Evolutionary conservation across 1,140 invertebrate genomes (phyloP).

Genomic region (Macrostomum lignano): DNA sequence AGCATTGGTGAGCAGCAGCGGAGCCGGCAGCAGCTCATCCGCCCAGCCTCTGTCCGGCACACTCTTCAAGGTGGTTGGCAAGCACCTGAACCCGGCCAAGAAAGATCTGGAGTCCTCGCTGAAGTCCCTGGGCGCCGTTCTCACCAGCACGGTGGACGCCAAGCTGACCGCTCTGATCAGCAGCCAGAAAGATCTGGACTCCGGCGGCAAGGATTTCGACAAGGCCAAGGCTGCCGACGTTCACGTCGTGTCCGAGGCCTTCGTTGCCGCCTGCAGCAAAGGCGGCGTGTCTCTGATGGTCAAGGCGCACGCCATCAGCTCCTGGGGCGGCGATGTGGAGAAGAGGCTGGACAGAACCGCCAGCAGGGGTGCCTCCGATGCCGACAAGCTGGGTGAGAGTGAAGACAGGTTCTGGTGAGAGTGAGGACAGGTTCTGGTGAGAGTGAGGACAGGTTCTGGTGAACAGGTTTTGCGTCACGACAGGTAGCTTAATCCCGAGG

Average conservation of each 20-base stretch:
- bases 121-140: constrained; percentile 42
- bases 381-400: too few species aligned
- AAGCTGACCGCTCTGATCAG: constrained; percentile 46
- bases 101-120: constrained; percentile 40
- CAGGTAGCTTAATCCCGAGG: too few species aligned
- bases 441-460: too few species aligned
- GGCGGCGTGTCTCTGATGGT: constrained; percentile 30
- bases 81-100: constrained; percentile 30
- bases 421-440: too few species aligned
- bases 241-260: constrained; percentile 46
- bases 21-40: constrained; percentile 10
- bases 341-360: constrained; percentile 1
- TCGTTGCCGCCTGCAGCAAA: constrained; percentile 35
- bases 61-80: constrained; percentile 31
- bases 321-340: constrained; percentile 48
- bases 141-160: constrained; percentile 36
- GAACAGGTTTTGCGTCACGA: too few species aligned
- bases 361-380: background rate
- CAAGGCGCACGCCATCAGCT: constrained; percentile 41
- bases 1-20: constrained; percentile 5
- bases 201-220: constrained; percentile 33
- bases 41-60: constrained; percentile 9
- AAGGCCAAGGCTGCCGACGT: constrained; percentile 40
- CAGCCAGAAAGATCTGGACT: constrained; percentile 30
- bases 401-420: too few species aligned